Conservation (phyloP, 23 tunicate genomes). For the Aplidium turbinatum region DNA sequence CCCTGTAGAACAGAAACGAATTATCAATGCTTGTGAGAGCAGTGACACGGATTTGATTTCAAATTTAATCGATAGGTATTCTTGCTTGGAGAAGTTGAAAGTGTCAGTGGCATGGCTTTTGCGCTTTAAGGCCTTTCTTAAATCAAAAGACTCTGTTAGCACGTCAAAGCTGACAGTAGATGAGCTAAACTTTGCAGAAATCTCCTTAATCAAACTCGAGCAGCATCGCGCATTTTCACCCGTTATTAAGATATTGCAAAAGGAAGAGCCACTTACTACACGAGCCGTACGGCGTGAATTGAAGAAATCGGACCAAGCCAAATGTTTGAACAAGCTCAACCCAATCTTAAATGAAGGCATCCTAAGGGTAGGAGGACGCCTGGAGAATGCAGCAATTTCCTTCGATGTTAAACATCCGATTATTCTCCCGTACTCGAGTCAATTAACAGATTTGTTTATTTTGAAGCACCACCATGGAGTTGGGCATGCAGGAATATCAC, state of each 20-base stretch:
- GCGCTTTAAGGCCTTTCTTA: not conserved
- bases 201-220: conserved; percentile 7
- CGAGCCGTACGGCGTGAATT: not conserved
- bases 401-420: conserved; percentile 26
- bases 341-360: not conserved
- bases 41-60: not conserved
- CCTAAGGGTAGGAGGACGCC: not conserved
- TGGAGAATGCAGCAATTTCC: not conserved
- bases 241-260: not conserved
- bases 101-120: conserved; percentile 17
- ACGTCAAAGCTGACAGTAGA: not conserved
- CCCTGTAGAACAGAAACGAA: conserved; percentile 8
- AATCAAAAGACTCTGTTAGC: not conserved
- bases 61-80: conserved; percentile 3
- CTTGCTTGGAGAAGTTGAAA: conserved; percentile 8
- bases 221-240: conserved; percentile 9
- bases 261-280: too few species aligned
- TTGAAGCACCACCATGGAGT: not conserved
- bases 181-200: conserved; percentile 11
- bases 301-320: conserved; percentile 5
- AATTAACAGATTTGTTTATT: not conserved
- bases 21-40: not conserved
- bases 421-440: not conserved
- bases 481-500: conserved; percentile 24
- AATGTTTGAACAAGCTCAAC: conserved; percentile 2